Evolutionary conservation across 2,888 invertebrate species (phyloP).

Genomic region (Agrilus mali): DNA sequence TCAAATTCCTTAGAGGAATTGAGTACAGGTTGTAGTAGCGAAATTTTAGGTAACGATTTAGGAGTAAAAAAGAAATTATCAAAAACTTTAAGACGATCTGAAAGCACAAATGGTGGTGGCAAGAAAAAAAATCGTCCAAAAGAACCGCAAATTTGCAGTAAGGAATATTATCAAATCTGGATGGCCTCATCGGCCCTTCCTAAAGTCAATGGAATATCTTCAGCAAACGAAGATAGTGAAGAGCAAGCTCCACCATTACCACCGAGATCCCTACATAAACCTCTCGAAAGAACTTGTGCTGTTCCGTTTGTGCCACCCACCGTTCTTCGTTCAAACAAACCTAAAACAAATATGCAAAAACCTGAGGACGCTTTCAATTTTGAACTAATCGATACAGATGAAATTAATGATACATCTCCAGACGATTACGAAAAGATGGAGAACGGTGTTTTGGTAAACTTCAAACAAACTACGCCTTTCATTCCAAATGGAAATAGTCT

Average conservation of each 20-base stretch:
- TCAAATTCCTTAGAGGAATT: conserved; percentile 29
- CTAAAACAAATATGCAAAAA: conserved; percentile 44
- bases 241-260: conserved; percentile 56
- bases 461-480: neutral
- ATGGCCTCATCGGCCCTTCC: conserved; percentile 38
- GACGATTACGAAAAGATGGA: conserved; percentile 6
- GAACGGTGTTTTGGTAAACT: neutral
- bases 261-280: conserved; percentile 59
- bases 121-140: conserved; percentile 53
- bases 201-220: conserved; percentile 18
- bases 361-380: conserved; percentile 72
- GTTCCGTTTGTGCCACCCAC: conserved; percentile 44
- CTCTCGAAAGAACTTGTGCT: conserved; percentile 48
- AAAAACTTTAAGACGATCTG: conserved; percentile 25
- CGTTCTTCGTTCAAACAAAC: conserved; percentile 54
- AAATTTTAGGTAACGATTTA: conserved; percentile 9
- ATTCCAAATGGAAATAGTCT: conserved; percentile 27
- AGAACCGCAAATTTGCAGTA: conserved; percentile 34
- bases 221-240: conserved; percentile 15
- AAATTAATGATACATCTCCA: conserved; percentile 33
- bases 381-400: conserved; percentile 75
- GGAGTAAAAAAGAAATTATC: conserved; percentile 32
- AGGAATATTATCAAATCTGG: conserved; percentile 59
- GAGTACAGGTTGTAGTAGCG: conserved; percentile 18
- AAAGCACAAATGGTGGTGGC: conserved; percentile 45